Conservation (phyloP, 2,888 invertebrate species). For the Protophormia terraenovae region DNA sequence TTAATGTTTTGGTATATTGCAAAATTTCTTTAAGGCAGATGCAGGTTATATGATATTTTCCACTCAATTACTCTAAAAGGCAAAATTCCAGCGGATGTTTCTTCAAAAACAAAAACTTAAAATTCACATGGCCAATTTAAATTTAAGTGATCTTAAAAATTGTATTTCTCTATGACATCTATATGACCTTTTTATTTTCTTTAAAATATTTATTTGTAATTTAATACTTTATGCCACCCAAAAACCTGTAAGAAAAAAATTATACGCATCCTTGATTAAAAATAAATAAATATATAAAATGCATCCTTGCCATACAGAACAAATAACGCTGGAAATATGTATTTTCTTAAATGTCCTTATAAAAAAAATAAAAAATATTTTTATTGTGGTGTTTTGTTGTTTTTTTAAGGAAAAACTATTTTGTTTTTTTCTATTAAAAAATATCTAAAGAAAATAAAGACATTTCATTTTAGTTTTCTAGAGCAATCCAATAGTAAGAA, state of each 20-base stretch:
- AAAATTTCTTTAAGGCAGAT: background rate
- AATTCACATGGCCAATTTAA: slow-evolving; percentile 30
- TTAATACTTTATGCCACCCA: slow-evolving; percentile 33
- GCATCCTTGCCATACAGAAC: slow-evolving; percentile 48
- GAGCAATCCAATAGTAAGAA: background rate
- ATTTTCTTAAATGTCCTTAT: background rate
- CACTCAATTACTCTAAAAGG: background rate
- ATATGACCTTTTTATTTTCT: slow-evolving; percentile 6
- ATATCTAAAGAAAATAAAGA: slow-evolving; percentile 47
- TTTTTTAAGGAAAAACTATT: slow-evolving; percentile 46
- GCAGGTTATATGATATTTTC: background rate
- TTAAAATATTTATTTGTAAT: slow-evolving; percentile 38
- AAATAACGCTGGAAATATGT: slow-evolving; percentile 34
- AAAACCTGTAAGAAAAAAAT: slow-evolving; percentile 23
- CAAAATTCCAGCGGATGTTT: background rate
- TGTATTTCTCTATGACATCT: background rate
- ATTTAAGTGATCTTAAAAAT: slow-evolving; percentile 9
- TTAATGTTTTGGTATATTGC: background rate
- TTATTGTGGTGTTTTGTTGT: slow-evolving; percentile 32
- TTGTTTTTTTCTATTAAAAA: slow-evolving; percentile 12
- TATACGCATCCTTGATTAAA: slow-evolving; percentile 58
- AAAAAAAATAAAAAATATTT: slow-evolving; percentile 35
- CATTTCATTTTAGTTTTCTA: slow-evolving; percentile 47
- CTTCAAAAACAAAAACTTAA: background rate
- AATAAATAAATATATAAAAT: slow-evolving; percentile 63